Evolutionary conservation across 2,797 vertebrate species (phyloP), one percentile per base, ranked within the genome.

Genomic region (Sebastes paucispinis): DNA sequence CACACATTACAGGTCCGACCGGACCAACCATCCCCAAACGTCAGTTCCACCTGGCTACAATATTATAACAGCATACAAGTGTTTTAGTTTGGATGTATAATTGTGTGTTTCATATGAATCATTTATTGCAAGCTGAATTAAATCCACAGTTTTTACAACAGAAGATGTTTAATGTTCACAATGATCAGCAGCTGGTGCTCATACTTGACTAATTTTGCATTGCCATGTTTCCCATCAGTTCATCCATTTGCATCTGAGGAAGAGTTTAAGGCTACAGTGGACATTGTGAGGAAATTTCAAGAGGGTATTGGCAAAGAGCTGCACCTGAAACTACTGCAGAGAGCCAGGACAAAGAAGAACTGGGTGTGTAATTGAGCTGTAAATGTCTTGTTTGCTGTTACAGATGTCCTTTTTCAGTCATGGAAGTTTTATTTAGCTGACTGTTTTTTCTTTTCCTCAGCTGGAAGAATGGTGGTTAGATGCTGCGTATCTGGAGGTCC

Each of bases 391-490:
- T 65, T 65, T 69, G 25, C 0, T 32, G 8, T 18, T 47, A 16
- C 22, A 65, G 22, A n/a, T 76, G 5, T 54, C 29, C 3, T 69
- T 13, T 27, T 27, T 64, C 11, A 22, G 64, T 85, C 55, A 80
- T 62, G 1, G 7, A 25, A 54, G 18, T 58, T 59, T 73, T 75
- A 13, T 4, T 66, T 1, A 12, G 1, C 29, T 57, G 16, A 27
- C 7, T 69, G 4, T 32, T 67, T 60, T 52, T 77, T 75, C 32
- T n/a, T 14, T 50, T 91, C 16, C 89, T 64, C 82, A 99, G 98
- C 94, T 99, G 90, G 98, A 99, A 85, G 97, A 99, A 31, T 99
- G 98, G 98, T 99, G 98, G 98, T 93, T 98, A 78, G 97, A 97
- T 55, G 71, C 89, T 9, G 97, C 96, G 0, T 99, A 99, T 84